Evolutionary conservation across 2,113 vertebrate genomes (phyloP).

Genomic region (Sorex fumeus): DNA sequence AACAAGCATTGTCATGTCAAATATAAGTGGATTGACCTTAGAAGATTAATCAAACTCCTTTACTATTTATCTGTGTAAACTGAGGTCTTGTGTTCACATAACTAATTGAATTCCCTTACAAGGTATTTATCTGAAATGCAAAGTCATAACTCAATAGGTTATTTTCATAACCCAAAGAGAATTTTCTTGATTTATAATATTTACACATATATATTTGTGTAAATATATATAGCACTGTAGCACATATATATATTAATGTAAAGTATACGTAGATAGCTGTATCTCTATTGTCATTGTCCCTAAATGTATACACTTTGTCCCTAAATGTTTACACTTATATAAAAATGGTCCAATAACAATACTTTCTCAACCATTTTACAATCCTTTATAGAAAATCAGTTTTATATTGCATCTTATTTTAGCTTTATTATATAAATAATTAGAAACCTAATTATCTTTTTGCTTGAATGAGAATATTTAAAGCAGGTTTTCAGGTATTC

Average conservation of each 20-base stretch:
- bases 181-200: background rate
- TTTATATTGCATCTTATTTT: too few species aligned
- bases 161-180: background rate
- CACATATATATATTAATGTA: background rate
- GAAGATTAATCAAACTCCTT: slow-evolving; percentile 70
- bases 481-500: background rate
- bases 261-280: background rate
- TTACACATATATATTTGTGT: background rate
- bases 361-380: background rate
- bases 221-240: background rate
- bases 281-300: too few species aligned
- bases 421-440: background rate
- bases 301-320: too few species aligned
- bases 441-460: background rate
- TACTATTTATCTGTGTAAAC: slow-evolving; percentile 82
- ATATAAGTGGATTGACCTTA: slow-evolving; percentile 69
- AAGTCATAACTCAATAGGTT: background rate
- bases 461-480: background rate
- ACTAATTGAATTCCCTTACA: slow-evolving; percentile 58
- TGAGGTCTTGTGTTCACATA: slow-evolving; percentile 76
- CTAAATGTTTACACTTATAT: background rate
- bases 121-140: slow-evolving; percentile 60
- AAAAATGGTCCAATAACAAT: background rate
- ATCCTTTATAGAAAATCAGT: too few species aligned
- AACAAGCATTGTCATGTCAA: slow-evolving; percentile 69